A percentile compares a stretch with the other conserved stretches of the same genome.
Conservation (phyloP, 1,140 invertebrate genomes). For the Heliconius himera region DNA sequence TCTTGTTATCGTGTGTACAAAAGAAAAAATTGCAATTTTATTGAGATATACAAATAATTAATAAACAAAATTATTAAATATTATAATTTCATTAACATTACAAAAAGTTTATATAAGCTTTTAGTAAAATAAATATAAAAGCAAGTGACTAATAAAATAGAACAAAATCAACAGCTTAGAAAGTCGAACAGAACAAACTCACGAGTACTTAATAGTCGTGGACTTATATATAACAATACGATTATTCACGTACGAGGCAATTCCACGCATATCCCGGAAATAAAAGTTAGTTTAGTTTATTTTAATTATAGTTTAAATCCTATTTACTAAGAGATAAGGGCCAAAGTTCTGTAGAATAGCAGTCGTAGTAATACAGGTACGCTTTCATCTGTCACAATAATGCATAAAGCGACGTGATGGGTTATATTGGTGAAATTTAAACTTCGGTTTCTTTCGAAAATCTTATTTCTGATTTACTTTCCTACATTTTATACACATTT, state of each 20-base stretch:
- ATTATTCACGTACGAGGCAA: constrained; percentile 34
- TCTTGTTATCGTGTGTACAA: neutral
- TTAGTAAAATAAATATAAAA: neutral
- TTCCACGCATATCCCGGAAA: constrained; percentile 36
- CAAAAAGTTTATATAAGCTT: no score
- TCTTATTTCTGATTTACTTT: neutral
- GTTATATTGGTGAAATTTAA: constrained; percentile 30
- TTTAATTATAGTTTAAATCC: neutral
- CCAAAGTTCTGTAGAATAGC: neutral
- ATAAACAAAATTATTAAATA: no score
- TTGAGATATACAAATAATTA: no score
- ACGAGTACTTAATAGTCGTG: neutral
- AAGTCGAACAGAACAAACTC: neutral
- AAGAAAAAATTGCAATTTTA: neutral
- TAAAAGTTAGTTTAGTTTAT: neutral
- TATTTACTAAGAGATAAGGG: neutral
- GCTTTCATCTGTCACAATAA: constrained; percentile 23
- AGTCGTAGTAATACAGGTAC: neutral
- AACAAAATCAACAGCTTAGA: neutral
- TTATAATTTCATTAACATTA: no score
- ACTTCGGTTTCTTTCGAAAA: neutral
- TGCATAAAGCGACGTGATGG: constrained; percentile 24
- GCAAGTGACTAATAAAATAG: neutral
- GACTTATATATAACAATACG: constrained; percentile 22
- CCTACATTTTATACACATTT: neutral